Conservation (phyloP, 64 coral and sea anemone species). For the Cladopsammia gracilis region DNA sequence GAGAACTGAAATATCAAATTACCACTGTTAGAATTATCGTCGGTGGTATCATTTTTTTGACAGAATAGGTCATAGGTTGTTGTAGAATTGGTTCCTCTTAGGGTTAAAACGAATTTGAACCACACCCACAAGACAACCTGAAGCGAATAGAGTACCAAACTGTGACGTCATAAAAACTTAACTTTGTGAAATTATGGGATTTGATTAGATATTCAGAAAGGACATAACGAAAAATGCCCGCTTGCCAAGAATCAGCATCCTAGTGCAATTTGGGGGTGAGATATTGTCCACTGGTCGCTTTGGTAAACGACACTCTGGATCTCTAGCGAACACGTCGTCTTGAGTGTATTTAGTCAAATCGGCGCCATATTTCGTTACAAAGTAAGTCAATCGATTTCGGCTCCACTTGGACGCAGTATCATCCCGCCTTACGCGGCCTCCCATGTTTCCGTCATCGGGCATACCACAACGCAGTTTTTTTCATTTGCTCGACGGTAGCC, state of each 20-base stretch:
- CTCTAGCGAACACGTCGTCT: not conserved
- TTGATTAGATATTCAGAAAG: no score
- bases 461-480: conserved; percentile 18
- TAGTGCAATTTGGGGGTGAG: not conserved
- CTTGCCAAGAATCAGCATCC: no score
- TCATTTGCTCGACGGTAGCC: conserved; percentile 6
- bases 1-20: no score
- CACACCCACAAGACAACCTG: no score
- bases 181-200: no score
- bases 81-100: not conserved
- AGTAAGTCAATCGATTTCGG: not conserved
- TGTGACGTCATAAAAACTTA: no score
- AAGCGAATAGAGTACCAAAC: no score
- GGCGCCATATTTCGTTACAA: not conserved
- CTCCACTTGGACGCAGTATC: not conserved
- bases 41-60: no score
- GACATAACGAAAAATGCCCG: no score
- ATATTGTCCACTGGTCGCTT: not conserved
- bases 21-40: no score
- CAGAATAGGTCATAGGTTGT: no score
- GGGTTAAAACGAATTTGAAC: no score
- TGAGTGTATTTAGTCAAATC: not conserved
- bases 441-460: not conserved
- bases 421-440: not conserved
- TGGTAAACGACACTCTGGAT: conserved; percentile 2